Evolutionary conservation across 2,888 invertebrate species (phyloP), one percentile per base, ranked within the genome.

Genomic region (Anorthoa munda): DNA sequence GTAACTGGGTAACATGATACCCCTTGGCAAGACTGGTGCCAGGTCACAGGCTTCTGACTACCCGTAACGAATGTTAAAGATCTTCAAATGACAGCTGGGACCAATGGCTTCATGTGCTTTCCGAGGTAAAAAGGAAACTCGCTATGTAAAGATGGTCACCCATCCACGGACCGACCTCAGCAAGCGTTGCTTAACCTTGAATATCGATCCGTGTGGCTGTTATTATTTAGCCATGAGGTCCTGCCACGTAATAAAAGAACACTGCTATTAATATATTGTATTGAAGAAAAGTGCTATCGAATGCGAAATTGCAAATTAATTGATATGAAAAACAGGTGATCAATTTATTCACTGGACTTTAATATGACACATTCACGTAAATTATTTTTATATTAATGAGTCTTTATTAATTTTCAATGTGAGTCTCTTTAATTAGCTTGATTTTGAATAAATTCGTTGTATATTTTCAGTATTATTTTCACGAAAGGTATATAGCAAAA

Each of bases 281-380:
- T 2, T 18, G 31, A 56, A 45, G 15, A 70, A 39, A 26, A 50
- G 48, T 56, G 39, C 4, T 50, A 50, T 45, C 45, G 12, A 56
- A 21, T 13, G n/a, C 13, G 18, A 56, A 74, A 68, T 21, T 12
- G 18, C 13, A 15, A 56, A 74, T 58, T 45, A 58, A 72, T 59
- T 39, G 18, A 48, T 53, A 39, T 53, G 46, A 48, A 78, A 70
- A 48, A 51, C 31, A 3, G 46, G 39, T 53, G 39, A 72, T 59
- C 46, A 72, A 59, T 75, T 79, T 39, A 75, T 53, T 48, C 0
- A 26, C 31, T 53, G 23, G n/a, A 21, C 23, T 59, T n/a, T n/a
- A 46, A 23, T 58, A 51, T 26, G 45, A 46, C 46, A 53, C 13
- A 5, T 46, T 59, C 71, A 78, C 17, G 23, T 58, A 12, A 70